A percentile compares a stretch with the other conserved stretches of the same genome.
Evolutionary conservation across 2,797 vertebrate genomes (phyloP).

Genomic region (Gobionotothen gibberifrons): DNA sequence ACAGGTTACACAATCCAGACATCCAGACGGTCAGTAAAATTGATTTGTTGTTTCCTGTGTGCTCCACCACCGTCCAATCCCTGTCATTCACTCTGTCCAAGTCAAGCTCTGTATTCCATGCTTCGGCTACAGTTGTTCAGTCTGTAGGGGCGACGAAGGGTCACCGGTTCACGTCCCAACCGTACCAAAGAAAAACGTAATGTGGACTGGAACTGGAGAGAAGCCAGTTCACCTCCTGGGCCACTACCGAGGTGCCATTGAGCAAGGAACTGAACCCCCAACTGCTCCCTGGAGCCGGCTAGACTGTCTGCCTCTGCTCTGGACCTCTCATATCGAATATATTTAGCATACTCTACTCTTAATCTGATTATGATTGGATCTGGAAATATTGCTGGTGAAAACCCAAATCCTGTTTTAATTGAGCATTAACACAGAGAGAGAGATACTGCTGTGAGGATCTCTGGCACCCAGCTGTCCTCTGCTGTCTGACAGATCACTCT

Average conservation of each 20-base stretch:
- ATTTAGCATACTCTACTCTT: slow-evolving; percentile 11
- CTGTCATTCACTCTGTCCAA: slow-evolving; percentile 52
- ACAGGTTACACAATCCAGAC: not conserved
- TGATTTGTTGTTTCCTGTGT: slow-evolving; percentile 53
- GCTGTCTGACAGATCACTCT: slow-evolving; percentile 28
- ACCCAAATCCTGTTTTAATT: slow-evolving; percentile 62
- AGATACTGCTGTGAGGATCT: slow-evolving; percentile 49
- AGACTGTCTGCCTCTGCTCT: too few species aligned
- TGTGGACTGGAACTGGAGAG: too few species aligned
- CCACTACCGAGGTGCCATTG: too few species aligned
- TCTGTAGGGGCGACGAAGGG: too few species aligned
- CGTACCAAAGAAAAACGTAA: too few species aligned
- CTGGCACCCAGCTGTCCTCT: slow-evolving; percentile 21
- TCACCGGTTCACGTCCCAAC: too few species aligned
- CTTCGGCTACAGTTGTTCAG: too few species aligned
- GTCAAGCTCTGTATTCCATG: slow-evolving; percentile 21
- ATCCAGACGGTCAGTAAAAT: slow-evolving; percentile 36
- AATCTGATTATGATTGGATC: slow-evolving; percentile 28
- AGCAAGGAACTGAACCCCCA: too few species aligned
- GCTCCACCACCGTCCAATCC: slow-evolving; percentile 54
- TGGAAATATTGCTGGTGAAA: slow-evolving; percentile 44
- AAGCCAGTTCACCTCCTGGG: too few species aligned
- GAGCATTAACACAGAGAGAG: slow-evolving; percentile 46
- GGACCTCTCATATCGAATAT: not conserved
- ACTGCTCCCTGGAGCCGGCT: too few species aligned